A percentile compares a stretch with the other conserved stretches of the same genome.
These are phyloP conservation scores for Elmis aenea DNA, from an alignment of 2,888 invertebrate species.

Conservation along the genomic window DNA sequence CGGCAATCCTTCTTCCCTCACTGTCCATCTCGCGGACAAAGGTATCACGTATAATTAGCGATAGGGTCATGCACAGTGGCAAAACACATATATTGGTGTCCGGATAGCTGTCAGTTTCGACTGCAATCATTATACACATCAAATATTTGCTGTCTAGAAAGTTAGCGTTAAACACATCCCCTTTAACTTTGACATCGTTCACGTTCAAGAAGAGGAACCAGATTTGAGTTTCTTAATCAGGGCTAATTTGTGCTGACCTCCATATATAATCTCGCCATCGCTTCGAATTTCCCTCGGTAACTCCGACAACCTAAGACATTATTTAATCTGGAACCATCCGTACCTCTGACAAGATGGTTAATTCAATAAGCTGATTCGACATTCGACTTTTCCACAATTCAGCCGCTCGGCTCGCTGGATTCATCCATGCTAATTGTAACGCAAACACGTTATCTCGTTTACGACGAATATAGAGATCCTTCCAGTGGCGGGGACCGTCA, in stretches of 20 bases:
- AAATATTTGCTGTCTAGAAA: no score
- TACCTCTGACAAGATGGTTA: conserved; percentile 32
- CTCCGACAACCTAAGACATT: conserved; percentile 29
- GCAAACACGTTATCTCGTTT: conserved; percentile 23
- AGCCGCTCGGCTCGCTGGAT: conserved; percentile 23
- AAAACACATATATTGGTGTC: conserved; percentile 20
- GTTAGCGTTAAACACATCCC: conserved; percentile 15
- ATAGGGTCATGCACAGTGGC: conserved; percentile 20
- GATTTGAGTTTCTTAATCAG: conserved; percentile 20
- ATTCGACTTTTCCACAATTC: conserved; percentile 33
- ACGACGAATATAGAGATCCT: conserved; percentile 6
- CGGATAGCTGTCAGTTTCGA: conserved; percentile 7
- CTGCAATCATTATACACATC: conserved; percentile 14
- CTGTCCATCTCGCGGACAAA: conserved; percentile 56
- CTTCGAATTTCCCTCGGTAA: conserved; percentile 26
- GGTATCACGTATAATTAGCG: conserved; percentile 38
- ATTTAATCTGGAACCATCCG: conserved; percentile 31
- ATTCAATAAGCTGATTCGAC: conserved; percentile 35
- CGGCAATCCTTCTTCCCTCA: conserved; percentile 60
- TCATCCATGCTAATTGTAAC: conserved; percentile 30
- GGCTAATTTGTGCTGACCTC: conserved; percentile 26
- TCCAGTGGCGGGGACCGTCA: background rate
- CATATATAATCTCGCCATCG: conserved; percentile 26
- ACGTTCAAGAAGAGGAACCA: conserved; percentile 13
- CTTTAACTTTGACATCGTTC: conserved; percentile 17